These are phyloP conservation scores for fruit fly (Drosophila melanogaster) DNA, from an alignment of 1,140 invertebrate species.

Conservation along the genomic window Release_6_plus_ISO1_MT NT_033777.3:30316001-30316500, in stretches of 20 bases:
- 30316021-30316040: slow-evolving; percentile 51
- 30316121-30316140: not conserved
- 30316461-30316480: slow-evolving; percentile 25
- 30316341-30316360: slow-evolving; percentile 35
- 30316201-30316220: slow-evolving; percentile 6
- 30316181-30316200: slow-evolving; percentile 35
- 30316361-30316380: slow-evolving; percentile 19
- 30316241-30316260: slow-evolving; percentile 52
- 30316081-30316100: slow-evolving; percentile 56
- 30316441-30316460: slow-evolving; percentile 18
- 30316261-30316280: slow-evolving; percentile 60
- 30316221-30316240: not conserved
- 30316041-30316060: slow-evolving; percentile 67
- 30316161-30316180: slow-evolving; percentile 43
- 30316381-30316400: slow-evolving; percentile 35
- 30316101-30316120: slow-evolving; percentile 43
- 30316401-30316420: slow-evolving; percentile 47
- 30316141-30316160: slow-evolving; percentile 40
- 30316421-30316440: slow-evolving; percentile 47
- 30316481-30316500: slow-evolving; percentile 15
- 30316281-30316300: slow-evolving; percentile 81
- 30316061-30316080: slow-evolving; percentile 71
- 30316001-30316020: slow-evolving; percentile 32
- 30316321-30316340: slow-evolving; percentile 31
- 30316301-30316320: slow-evolving; percentile 52